phyloP scores from a whole-genome alignment of 2,113 vertebrate species.

The Poeciliopsis retropinna region DNA sequence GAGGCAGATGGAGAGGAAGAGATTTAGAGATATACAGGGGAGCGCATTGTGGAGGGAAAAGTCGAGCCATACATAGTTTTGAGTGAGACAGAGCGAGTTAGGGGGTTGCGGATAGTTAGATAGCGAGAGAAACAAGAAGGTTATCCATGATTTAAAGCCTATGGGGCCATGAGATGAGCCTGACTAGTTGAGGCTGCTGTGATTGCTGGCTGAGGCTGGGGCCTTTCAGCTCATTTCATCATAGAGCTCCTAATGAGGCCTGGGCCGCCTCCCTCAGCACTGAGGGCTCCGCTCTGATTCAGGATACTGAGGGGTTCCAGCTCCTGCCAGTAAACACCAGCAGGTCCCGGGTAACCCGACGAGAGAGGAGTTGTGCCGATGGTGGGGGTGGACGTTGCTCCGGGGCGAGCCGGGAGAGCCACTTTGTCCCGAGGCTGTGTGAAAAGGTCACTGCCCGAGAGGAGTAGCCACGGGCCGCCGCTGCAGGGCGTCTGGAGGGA shows the following conservation, averaged over 20 bases:
- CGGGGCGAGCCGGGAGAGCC: constrained; percentile 67
- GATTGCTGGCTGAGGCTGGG: constrained; percentile 70
- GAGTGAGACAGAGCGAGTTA: constrained; percentile 66
- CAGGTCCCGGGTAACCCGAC: constrained; percentile 29
- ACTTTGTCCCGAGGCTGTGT: constrained; percentile 78
- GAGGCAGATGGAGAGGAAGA: constrained; percentile 30
- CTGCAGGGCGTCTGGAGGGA: constrained; percentile 72
- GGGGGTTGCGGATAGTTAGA: constrained; percentile 64
- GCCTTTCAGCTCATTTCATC: constrained; percentile 84
- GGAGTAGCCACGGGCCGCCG: constrained; percentile 66
- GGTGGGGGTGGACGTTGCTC: constrained; percentile 59
- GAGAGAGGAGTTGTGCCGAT: constrained; percentile 18
- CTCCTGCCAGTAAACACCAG: constrained; percentile 52
- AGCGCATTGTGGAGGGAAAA: constrained; percentile 43
- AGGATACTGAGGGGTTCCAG: constrained; percentile 46
- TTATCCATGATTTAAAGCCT: constrained; percentile 83
- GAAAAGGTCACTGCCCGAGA: constrained; percentile 77
- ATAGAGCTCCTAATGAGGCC: constrained; percentile 81
- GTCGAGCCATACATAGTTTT: constrained; percentile 47
- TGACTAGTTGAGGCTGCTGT: constrained; percentile 69
- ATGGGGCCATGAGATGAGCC: constrained; percentile 73
- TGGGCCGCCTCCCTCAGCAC: constrained; percentile 63
- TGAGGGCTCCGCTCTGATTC: constrained; percentile 59
- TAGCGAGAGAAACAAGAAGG: constrained; percentile 70
- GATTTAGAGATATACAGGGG: background rate